phyloP scores from a whole-genome alignment of 1,140 invertebrate genomes.

The Reticulitermes speratus region DNA sequence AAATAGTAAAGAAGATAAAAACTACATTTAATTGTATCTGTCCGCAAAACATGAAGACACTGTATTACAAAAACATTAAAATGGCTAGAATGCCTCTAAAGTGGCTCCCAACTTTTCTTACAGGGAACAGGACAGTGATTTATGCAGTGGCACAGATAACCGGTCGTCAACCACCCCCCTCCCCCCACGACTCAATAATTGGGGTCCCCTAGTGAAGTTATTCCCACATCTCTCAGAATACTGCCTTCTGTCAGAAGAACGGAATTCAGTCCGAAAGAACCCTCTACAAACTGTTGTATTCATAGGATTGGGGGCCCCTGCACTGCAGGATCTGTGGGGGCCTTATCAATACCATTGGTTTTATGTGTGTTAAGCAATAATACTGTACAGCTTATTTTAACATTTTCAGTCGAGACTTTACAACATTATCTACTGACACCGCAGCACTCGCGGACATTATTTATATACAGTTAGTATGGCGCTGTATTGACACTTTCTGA shows the following conservation, averaged over 20 bases:
- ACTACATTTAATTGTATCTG: background rate
- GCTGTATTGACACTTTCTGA: constrained; percentile 26
- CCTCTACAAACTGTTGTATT: too few relatives aligned
- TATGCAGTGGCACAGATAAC: too few relatives aligned
- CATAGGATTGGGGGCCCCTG: too few relatives aligned
- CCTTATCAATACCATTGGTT: background rate
- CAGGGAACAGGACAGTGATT: too few relatives aligned
- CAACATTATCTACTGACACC: background rate
- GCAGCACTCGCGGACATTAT: background rate
- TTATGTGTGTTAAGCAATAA: background rate
- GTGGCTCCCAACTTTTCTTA: background rate
- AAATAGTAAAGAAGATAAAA: background rate
- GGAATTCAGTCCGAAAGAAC: too few relatives aligned
- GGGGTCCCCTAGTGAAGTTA: too few relatives aligned
- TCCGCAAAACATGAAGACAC: background rate
- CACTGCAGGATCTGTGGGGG: too few relatives aligned
- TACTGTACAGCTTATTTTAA: background rate
- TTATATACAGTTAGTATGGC: background rate
- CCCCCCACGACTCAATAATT: too few relatives aligned
- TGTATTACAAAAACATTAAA: background rate
- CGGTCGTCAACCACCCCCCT: too few relatives aligned
- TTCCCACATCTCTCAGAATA: too few relatives aligned
- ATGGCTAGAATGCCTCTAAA: background rate
- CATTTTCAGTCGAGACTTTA: background rate
- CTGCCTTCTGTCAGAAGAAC: too few relatives aligned